Base-by-base conservation (phyloP, 2,888 invertebrate genomes). In the Eristalis pertinax region DNA sequence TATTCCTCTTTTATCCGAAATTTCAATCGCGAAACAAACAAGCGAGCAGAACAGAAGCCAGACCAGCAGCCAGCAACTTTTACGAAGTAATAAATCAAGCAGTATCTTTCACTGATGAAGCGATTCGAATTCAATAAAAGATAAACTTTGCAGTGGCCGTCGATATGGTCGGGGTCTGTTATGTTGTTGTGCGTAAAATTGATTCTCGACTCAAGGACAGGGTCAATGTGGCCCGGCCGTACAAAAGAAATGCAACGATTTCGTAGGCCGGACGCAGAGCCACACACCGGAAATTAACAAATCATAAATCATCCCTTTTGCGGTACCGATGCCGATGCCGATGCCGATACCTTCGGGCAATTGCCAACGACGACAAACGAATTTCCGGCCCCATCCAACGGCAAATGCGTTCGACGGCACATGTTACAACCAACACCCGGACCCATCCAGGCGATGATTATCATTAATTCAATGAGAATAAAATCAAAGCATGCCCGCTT, bases 221-320 rank as follows among this genome's bases (percentile, higher is more conserved):
- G 41, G 13, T 13, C 4, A 4, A 3, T 13, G 41, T 13, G 41
- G n/a, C 3, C 8, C 32, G 15, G 2, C 0, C n/a, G 26, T 26
- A 26, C 4, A 26, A 29, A 29, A 29, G 26, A 13, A 29, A 13
- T n/a, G 10, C 15, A 75, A 67, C 58, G 75, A 75, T 72, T 68
- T 43, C 7, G 19, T 1, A 50, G 19, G 50, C 50, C 19, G 50
- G 50, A 50, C 50, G 7, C 8, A 8, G 19, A 19, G 50, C 32
- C 32, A 4, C 1, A 35, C 63, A 32, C 65, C 67, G 78, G 70
- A 83, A 83, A 86, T 86, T 86, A 86, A 86, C 83, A 86, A 83
- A 83, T 86, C 86, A 83, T 86, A 83, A 86, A 83, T 50, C 67
- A 24, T 26, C 69, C 41, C 78, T 74, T 78, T 86, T 83, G 83